Base-by-base conservation (phyloP, 2,113 vertebrate genomes). In the Labeo catla region DNA sequence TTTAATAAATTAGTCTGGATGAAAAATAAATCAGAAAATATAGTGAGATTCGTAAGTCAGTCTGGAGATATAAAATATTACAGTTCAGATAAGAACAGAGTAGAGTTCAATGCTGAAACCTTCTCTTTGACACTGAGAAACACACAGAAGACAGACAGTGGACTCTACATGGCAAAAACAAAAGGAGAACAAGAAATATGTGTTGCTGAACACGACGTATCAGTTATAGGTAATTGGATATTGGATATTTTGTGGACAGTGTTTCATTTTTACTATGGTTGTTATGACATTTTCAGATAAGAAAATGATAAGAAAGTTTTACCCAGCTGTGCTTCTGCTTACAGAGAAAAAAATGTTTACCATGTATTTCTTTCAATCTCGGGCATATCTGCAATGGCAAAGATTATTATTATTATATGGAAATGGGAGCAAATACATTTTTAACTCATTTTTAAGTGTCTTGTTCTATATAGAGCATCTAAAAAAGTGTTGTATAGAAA, bases 181-280 rank as follows among this genome's bases (percentile, higher is more conserved):
- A 4, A 0, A 6, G 10, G 5, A n/a, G 0, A n/a, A 2, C 0
- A 1, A 3, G 0, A 13, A 0, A 1, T 0, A 23, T 4, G 0
- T 47, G 19, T 80, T 28, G 45, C 79, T 36, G 28, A 21, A 6
- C 61, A 84, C 50, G 50, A 16, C 1, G 43, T 90, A 13, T 15
- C n/a, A 47, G 87, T 90, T 8, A 63, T 86, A 8, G 89, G 89
- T 90, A n/a, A 47, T 28, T 28, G 28, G 1, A 28, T 28, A 28
- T 28, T 28, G 28, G 28, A 28, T 2, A 28, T 28, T 28, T 28
- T 28, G 28, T 28, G 28, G 28, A 28, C 28, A 28, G 28, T 28
- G 28, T 28, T 28, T 28, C 28, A 28, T 28, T 28, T 28, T 28
- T 45, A 7, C 7, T 45, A 4, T 45, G 43, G 28, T 28, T 28